Evolutionary conservation across 2,797 vertebrate genomes (phyloP).

Genomic region (Lepidocolaptes lacrymiger): DNA sequence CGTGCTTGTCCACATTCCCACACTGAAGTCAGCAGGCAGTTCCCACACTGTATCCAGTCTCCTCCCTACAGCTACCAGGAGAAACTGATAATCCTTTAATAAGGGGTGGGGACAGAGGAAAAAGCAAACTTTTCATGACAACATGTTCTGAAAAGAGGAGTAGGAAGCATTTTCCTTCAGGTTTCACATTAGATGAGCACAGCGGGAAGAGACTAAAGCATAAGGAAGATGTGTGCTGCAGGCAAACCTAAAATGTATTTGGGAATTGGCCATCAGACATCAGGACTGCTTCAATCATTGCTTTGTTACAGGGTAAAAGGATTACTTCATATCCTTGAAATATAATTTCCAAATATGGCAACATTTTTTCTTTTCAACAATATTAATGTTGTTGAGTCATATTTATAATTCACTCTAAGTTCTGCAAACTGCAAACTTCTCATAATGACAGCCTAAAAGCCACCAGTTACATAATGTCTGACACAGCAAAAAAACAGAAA

Average conservation of each 20-base stretch:
- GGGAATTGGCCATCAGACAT: background rate
- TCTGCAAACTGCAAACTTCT: conserved; percentile 5
- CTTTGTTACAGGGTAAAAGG: background rate
- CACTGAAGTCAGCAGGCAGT: background rate
- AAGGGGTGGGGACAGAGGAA: background rate
- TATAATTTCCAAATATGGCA: background rate
- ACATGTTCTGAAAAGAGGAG: background rate
- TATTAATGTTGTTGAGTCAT: conserved; percentile 32
- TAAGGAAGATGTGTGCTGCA: background rate
- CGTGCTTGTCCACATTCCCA: background rate
- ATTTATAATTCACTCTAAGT: conserved; percentile 45
- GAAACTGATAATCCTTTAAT: background rate
- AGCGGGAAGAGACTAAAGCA: background rate
- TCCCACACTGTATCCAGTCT: background rate
- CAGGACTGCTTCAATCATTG: background rate
- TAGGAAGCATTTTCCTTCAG: background rate
- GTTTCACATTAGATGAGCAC: background rate
- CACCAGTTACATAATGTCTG: conserved; percentile 8
- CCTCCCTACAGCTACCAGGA: background rate
- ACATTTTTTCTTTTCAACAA: background rate
- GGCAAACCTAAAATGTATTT: background rate
- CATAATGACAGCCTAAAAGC: conserved; percentile 1
- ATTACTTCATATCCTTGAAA: background rate
- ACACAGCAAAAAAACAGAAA: background rate
- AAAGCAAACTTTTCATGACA: background rate